phyloP scores from a whole-genome alignment of 2,797 vertebrate genomes.

The Sebastes umbrosus region DNA sequence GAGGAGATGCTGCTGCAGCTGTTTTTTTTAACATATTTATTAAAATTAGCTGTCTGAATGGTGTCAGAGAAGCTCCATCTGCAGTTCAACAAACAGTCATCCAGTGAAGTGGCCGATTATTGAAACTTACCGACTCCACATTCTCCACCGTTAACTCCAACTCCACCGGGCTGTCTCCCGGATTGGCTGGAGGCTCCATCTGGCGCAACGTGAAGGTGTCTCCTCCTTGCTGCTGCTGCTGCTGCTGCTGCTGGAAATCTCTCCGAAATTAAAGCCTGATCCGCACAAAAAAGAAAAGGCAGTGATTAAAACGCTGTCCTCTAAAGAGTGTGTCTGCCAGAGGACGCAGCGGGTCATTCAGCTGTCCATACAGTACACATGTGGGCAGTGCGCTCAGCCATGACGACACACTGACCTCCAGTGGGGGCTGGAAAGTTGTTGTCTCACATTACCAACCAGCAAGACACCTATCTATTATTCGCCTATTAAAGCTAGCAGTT shows the following conservation, averaged over 20 bases:
- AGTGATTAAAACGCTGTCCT: neutral
- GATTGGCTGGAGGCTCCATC: conserved; percentile 62
- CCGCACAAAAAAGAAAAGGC: neutral
- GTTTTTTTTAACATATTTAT: neutral
- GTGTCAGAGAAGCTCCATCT: neutral
- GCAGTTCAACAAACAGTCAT: neutral
- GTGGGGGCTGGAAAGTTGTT: conserved; percentile 19
- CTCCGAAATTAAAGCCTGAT: conserved; percentile 9
- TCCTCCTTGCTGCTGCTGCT: neutral
- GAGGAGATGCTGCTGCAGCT: neutral
- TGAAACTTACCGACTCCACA: conserved; percentile 79
- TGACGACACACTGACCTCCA: conserved; percentile 63
- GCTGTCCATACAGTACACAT: conserved; percentile 48
- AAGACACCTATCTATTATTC: neutral
- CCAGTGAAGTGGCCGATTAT: neutral
- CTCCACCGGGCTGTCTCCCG: conserved; percentile 56
- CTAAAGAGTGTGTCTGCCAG: conserved; percentile 27
- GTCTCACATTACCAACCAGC: conserved; percentile 19
- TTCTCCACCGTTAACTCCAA: conserved; percentile 78
- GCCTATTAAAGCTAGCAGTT: neutral
- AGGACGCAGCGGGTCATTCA: conserved; percentile 52
- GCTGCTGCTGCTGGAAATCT: neutral
- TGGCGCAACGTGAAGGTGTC: neutral
- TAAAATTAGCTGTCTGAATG: neutral
- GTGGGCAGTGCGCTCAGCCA: conserved; percentile 47